Evolutionary conservation across 2,113 vertebrate genomes (phyloP).

Genomic region (Apteryx mantelli): DNA sequence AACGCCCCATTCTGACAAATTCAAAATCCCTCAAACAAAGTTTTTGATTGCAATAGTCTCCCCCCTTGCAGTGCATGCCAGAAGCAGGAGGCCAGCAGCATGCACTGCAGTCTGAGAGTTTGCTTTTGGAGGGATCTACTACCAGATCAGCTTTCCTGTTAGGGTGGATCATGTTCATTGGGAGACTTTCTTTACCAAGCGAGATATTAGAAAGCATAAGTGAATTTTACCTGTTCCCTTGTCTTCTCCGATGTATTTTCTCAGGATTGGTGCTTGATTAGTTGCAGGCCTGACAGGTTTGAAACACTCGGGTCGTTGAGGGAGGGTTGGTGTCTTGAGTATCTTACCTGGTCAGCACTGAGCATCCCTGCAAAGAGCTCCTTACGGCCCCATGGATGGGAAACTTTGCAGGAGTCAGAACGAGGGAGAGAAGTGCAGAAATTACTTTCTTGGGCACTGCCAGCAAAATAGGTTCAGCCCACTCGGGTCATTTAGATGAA

Average conservation of each 20-base stretch:
- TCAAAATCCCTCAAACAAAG: background rate
- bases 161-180: fast-evolving
- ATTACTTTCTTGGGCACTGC: background rate
- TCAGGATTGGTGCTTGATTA: background rate
- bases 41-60: background rate
- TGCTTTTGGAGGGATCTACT: background rate
- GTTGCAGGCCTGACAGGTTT: fast-evolving
- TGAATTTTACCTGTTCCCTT: background rate
- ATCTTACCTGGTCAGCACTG: background rate
- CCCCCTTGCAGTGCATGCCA: background rate
- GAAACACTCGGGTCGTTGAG: background rate
- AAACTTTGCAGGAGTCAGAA: background rate
- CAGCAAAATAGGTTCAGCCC: background rate
- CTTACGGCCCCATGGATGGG: background rate
- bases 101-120: fast-evolving
- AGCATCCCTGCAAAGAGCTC: background rate
- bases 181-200: background rate
- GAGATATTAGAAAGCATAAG: background rate
- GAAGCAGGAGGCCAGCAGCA: background rate
- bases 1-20: background rate
- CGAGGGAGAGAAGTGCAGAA: background rate
- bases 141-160: background rate
- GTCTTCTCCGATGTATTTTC: background rate
- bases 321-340: background rate
- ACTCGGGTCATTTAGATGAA: fast-evolving